phyloP scores from a whole-genome alignment of 2,797 vertebrate species.

The Carapus acus region DNA sequence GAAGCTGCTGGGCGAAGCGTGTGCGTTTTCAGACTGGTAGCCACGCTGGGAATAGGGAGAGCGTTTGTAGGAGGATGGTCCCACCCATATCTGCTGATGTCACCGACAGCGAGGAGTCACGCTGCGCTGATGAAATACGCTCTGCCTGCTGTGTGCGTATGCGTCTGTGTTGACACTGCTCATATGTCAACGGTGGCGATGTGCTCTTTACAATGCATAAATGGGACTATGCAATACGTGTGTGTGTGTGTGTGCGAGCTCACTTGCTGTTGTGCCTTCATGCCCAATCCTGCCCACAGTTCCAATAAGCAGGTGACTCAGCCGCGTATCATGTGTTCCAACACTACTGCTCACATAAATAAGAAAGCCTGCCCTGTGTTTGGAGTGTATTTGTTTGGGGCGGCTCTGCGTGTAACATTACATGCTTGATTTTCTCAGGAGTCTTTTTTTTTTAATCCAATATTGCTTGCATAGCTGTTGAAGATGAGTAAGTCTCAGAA shows the following conservation, averaged over 20 bases:
- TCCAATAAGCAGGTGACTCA: neutral
- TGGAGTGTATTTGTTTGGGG: no score
- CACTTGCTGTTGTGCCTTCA: neutral
- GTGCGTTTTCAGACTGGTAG: neutral
- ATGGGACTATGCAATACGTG: neutral
- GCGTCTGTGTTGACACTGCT: neutral
- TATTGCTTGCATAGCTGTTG: no score
- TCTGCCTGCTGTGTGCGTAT: neutral
- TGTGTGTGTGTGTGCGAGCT: conserved; percentile 3
- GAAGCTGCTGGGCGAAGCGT: neutral
- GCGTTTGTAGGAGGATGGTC: neutral
- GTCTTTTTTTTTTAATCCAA: no score
- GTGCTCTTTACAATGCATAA: neutral
- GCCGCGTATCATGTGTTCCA: no score
- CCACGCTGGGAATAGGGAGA: neutral
- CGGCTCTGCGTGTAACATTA: no score
- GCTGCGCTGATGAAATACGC: conserved; percentile 8
- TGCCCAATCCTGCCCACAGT: conserved; percentile 19
- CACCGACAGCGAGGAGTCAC: conserved; percentile 11
- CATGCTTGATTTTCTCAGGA: no score
- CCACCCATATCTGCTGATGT: conserved; percentile 16
- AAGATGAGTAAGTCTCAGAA: no score
- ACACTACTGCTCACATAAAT: no score
- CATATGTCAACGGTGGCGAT: neutral
- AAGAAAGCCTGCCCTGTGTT: no score